phyloP scores from a whole-genome alignment of 2,113 vertebrate genomes.

The Acanthisitta chloris region DNA sequence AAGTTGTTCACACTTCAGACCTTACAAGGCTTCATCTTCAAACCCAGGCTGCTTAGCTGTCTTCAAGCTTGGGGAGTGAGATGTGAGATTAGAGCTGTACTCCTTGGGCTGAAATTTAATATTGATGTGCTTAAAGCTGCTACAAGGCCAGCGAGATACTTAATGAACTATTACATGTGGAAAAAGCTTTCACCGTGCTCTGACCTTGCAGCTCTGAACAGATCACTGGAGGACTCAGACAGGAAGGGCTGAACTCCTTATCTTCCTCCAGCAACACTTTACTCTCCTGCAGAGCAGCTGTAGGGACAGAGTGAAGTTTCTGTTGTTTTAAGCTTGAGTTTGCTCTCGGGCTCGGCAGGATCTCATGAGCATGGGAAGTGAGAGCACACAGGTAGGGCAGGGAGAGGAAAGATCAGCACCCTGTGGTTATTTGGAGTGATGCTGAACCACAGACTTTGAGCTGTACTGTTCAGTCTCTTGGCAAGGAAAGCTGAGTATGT shows the following conservation, averaged over 20 bases:
- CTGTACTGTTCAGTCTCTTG: rapidly evolving
- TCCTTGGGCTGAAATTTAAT: background rate
- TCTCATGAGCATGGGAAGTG: background rate
- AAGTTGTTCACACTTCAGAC: background rate
- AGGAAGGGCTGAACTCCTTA: background rate
- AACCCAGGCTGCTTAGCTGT: background rate
- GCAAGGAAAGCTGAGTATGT: background rate
- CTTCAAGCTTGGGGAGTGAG: background rate
- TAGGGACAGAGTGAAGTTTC: background rate
- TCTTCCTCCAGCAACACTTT: background rate
- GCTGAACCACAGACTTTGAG: background rate
- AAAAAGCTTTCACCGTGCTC: background rate
- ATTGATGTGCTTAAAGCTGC: background rate
- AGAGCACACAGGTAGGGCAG: background rate
- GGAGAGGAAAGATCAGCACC: background rate
- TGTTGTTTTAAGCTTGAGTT: background rate
- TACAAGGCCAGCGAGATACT: background rate
- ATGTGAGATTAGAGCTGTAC: background rate
- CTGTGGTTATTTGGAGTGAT: background rate
- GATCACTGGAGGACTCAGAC: background rate
- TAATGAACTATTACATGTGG: background rate
- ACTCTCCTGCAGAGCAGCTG: background rate
- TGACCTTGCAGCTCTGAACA: background rate
- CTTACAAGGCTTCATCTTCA: background rate
- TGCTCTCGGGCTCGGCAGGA: rapidly evolving